Evolutionary conservation across 2,888 invertebrate species (phyloP).

Genomic region (Eupsilia transversa): DNA sequence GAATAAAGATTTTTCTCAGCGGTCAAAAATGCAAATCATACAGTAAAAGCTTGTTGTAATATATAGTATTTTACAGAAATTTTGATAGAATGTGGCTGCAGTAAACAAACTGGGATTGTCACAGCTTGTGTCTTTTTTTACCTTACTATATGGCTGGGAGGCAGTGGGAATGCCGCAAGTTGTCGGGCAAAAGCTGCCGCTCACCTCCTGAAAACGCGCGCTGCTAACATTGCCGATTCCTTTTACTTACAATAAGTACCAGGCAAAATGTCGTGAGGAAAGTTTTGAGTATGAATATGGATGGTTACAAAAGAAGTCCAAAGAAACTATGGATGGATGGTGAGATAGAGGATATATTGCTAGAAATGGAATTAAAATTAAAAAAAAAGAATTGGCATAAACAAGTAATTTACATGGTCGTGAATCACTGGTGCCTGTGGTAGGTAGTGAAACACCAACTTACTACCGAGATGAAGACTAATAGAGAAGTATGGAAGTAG

Average conservation of each 20-base stretch:
- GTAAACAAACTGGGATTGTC: background rate
- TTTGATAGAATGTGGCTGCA: background rate
- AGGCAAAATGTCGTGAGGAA: background rate
- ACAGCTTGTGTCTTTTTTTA: background rate
- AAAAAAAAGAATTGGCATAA: too few species aligned
- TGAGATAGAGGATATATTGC: too few species aligned
- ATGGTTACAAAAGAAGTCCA: too few species aligned
- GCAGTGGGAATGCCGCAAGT: background rate
- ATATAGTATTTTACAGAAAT: background rate
- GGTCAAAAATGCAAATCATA: too few species aligned
- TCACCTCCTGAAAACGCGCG: background rate
- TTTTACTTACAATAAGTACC: background rate
- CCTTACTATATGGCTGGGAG: background rate
- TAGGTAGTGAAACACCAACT: too few species aligned
- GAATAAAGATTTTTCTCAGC: background rate
- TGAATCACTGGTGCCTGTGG: too few species aligned
- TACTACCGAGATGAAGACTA: too few species aligned
- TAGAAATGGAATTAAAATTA: too few species aligned
- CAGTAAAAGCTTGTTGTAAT: too few species aligned
- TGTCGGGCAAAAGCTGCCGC: background rate
- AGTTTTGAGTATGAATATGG: background rate
- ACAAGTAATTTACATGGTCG: too few species aligned
- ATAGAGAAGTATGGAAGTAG: background rate
- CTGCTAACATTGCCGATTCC: background rate
- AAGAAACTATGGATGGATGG: background rate